A percentile compares a stretch with the other conserved stretches of the same genome.
These are phyloP conservation scores for Alfaro cultratus DNA, from an alignment of 2,797 vertebrate genomes.

Conservation along the genomic window DNA sequence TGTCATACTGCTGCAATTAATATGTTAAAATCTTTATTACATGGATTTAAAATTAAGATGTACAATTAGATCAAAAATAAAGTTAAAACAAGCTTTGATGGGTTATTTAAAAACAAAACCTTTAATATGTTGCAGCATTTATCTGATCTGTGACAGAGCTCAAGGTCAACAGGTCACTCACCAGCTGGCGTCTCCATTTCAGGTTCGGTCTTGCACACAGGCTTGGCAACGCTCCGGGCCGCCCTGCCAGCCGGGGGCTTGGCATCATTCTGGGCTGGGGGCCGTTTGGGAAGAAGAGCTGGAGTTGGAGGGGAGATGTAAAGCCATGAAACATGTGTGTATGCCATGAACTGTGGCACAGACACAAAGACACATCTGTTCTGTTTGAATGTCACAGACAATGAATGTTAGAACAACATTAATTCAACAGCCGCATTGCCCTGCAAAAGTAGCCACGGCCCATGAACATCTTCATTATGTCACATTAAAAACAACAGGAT, in stretches of 20 bases:
- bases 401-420: neutral
- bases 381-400: neutral
- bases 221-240: constrained; percentile 63
- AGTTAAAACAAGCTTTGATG: neutral
- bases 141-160: constrained; percentile 10
- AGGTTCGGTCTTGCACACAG: constrained; percentile 92
- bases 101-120: neutral
- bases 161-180: constrained; percentile 61
- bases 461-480: neutral
- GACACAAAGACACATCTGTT: neutral
- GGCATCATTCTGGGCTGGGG: constrained; percentile 64
- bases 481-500: neutral
- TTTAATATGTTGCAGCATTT: neutral
- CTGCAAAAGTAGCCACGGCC: neutral
- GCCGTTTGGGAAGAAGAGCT: constrained; percentile 61
- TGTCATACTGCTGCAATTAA: neutral
- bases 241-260: constrained; percentile 65
- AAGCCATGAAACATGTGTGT: constrained; percentile 34
- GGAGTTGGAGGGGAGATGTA: constrained; percentile 25
- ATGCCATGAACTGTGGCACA: neutral
- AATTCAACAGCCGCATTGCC: neutral
- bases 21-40: neutral
- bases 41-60: neutral
- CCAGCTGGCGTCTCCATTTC: constrained; percentile 81
- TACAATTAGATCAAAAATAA: neutral